Evolutionary conservation across 2,113 vertebrate species (phyloP), one percentile per base, ranked within the genome.

Genomic region (Coregonus clupeaformis): DNA sequence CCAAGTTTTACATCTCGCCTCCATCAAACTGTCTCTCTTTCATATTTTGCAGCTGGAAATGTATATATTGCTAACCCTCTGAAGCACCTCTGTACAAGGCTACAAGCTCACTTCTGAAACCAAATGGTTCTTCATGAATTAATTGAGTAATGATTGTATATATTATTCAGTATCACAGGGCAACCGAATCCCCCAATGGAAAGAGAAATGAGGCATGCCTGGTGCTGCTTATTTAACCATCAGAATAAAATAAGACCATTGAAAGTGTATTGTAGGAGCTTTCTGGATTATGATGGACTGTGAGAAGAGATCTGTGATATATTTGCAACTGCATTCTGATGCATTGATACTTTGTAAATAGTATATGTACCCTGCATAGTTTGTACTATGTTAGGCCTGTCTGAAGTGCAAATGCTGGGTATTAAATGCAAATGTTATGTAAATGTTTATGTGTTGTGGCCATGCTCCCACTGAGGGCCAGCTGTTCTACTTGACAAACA

Each of bases 401-500:
- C 57, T 60, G n/a, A 60, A n/a, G 16, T 60, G 57, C 57, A 60
- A 22, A 60, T 60, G 49, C 49, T 22, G 13, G 16, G 1, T 24
- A 6, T 22, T n/a, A 22, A 60, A 60, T n/a, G 57, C 18, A 64
- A 4, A 64, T 24, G 22, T 18, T 1, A 45, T 68, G 67, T 45
- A 45, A 6, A 47, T 16, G 5, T n/a, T 18, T 30, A 22, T 24
- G 67, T 24, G 32, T 24, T 68, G 36, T 27, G 72, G 70, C 71
- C 59, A 68, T 55, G 72, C 65, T 69, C 45, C 24, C 64, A 78
- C 72, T 60, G 59, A 72, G 71, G 76, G 74, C 81, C 87, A 88
- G 83, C 80, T 88, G 87, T 85, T 86, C 76, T 81, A 77, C 83
- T 78, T 86, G 77, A 80, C 75, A 74, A 59, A 76, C 52, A 60